Evolutionary conservation across 2,797 vertebrate genomes (phyloP).

Genomic region (Pseudochaenichthys georgianus): DNA sequence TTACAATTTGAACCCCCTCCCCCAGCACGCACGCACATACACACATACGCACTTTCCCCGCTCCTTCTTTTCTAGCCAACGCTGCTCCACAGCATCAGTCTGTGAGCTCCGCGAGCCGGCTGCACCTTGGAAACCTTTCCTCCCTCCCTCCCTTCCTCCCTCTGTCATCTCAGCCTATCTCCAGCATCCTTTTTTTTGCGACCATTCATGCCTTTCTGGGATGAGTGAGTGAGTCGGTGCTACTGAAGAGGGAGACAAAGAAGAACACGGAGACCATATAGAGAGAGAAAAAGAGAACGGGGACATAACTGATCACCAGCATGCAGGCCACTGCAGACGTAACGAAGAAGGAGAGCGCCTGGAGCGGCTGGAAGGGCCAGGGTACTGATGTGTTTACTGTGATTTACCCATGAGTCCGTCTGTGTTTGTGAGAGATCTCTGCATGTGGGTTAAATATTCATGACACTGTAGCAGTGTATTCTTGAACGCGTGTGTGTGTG

Average conservation of each 20-base stretch:
- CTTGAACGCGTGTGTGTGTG: constrained; percentile 17
- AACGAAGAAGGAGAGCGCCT: constrained; percentile 95
- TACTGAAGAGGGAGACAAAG: constrained; percentile 71
- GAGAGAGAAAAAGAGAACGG: constrained; percentile 63
- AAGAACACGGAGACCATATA: constrained; percentile 68
- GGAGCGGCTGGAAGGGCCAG: constrained; percentile 98
- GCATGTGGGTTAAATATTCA: constrained; percentile 53
- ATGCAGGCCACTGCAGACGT: constrained; percentile 96
- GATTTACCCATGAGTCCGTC: constrained; percentile 51
- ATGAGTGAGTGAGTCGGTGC: constrained; percentile 85
- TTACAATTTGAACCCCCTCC: constrained; percentile 83
- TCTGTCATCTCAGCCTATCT: constrained; percentile 69
- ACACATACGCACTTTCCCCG: constrained; percentile 61
- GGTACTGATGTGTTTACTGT: constrained; percentile 87
- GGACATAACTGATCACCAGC: constrained; percentile 79
- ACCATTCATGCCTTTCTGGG: constrained; percentile 87
- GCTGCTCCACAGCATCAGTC: constrained; percentile 88
- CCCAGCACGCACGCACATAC: constrained; percentile 34
- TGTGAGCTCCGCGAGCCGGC: constrained; percentile 83
- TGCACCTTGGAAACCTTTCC: constrained; percentile 82
- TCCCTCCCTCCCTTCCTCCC: constrained; percentile 62
- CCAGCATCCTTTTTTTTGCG: constrained; percentile 59
- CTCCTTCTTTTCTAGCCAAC: constrained; percentile 56
- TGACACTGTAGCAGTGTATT: constrained; percentile 4
- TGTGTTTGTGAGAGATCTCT: constrained; percentile 51